phyloP scores from a whole-genome alignment of 1,140 invertebrate genomes.

The Drosophila nannoptera region DNA sequence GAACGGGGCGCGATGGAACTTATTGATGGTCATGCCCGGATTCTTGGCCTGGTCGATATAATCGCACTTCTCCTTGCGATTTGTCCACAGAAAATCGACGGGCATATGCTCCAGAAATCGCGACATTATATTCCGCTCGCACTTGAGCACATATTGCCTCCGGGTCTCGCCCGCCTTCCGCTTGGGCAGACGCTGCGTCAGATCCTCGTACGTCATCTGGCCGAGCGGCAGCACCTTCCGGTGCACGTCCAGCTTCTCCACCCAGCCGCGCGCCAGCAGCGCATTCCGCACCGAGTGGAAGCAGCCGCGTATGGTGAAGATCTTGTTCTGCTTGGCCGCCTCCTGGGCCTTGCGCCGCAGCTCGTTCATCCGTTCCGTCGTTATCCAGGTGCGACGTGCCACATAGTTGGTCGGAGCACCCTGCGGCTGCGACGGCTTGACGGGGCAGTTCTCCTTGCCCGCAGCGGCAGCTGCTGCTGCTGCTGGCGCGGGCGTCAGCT shows the following conservation, averaged over 20 bases:
- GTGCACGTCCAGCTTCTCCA: constrained; percentile 83
- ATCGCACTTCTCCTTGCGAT: constrained; percentile 87
- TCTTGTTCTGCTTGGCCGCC: constrained; percentile 80
- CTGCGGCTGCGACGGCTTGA: neutral
- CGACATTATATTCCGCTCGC: constrained; percentile 83
- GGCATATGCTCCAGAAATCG: constrained; percentile 85
- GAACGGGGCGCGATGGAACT: constrained; percentile 89
- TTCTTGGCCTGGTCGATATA: constrained; percentile 78
- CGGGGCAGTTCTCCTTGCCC: neutral
- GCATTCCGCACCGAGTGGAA: constrained; percentile 79
- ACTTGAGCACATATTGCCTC: constrained; percentile 79
- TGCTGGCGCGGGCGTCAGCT: constrained; percentile 44
- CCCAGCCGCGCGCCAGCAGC: constrained; percentile 82
- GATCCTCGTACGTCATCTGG: constrained; percentile 73
- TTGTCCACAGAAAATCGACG: constrained; percentile 93
- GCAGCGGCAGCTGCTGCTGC: constrained; percentile 4
- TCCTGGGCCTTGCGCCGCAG: constrained; percentile 79
- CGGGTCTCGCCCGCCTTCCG: constrained; percentile 73
- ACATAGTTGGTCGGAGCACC: constrained; percentile 66
- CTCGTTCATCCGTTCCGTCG: constrained; percentile 79
- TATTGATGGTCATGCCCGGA: constrained; percentile 77
- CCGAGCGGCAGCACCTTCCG: constrained; percentile 74
- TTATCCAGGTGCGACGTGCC: constrained; percentile 78
- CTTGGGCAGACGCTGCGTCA: constrained; percentile 73
- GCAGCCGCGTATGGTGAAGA: constrained; percentile 80